These are phyloP conservation scores for Apodemia duryi DNA, from an alignment of 2,888 invertebrate species.

Conservation along the genomic window DNA sequence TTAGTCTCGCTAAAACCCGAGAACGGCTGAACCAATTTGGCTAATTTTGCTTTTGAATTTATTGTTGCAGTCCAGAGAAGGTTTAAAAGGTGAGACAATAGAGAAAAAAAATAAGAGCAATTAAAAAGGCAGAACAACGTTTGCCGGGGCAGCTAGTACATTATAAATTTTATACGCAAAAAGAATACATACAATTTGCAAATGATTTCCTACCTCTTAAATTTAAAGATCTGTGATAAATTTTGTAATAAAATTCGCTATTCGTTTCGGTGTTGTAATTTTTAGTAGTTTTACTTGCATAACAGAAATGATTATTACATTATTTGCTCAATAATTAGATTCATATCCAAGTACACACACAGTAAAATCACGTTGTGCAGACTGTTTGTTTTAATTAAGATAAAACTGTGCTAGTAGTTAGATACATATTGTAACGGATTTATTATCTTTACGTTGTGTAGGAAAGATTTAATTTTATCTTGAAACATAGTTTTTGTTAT, in stretches of 20 bases:
- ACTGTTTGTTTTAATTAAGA: slow-evolving; percentile 13
- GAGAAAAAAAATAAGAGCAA: no score
- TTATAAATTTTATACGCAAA: no score
- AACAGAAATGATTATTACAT: slow-evolving; percentile 3
- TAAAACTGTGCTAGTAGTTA: slow-evolving; percentile 6
- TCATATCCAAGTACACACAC: slow-evolving; percentile 1
- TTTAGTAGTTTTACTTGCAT: neutral
- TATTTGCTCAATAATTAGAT: neutral
- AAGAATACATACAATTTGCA: no score
- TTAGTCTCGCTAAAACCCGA: no score
- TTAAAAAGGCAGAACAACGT: no score
- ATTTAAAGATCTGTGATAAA: no score
- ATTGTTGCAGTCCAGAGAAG: no score
- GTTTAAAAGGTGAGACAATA: no score
- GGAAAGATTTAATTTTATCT: neutral
- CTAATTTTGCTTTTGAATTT: no score
- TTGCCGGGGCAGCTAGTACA: no score
- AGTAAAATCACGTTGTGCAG: neutral
- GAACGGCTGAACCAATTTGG: no score
- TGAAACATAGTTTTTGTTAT: neutral
- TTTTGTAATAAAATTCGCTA: neutral
- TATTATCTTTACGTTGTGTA: neutral
- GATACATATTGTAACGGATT: neutral
- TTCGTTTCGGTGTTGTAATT: neutral
- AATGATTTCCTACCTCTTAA: no score